These are phyloP conservation scores for Leptopilina boulardi DNA, from an alignment of 1,140 invertebrate species.

Conservation along the genomic window DNA sequence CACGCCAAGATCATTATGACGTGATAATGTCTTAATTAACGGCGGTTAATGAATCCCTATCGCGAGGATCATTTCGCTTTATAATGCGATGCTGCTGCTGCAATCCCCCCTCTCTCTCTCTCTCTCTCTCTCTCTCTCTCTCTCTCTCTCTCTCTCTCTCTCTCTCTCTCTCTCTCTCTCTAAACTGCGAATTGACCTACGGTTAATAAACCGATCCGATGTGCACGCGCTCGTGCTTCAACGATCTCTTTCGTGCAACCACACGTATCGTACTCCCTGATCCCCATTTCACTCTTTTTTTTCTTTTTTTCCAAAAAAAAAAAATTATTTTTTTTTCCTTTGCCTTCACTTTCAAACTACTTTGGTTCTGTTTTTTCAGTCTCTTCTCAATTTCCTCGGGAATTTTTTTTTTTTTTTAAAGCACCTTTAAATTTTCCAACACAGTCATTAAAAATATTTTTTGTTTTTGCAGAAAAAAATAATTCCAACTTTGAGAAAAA, in stretches of 20 bases:
- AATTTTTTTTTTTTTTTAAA: too few species aligned
- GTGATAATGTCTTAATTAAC: constrained; percentile 78
- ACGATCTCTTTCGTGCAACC: constrained; percentile 41
- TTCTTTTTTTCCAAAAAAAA: background rate
- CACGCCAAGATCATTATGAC: constrained; percentile 74
- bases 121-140: too few species aligned
- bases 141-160: too few species aligned
- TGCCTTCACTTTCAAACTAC: background rate
- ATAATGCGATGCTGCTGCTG: constrained; percentile 66
- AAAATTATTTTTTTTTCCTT: background rate
- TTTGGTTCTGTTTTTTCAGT: background rate
- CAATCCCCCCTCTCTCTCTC: constrained; percentile 57
- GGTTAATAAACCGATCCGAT: constrained; percentile 70
- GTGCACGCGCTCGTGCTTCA: constrained; percentile 61
- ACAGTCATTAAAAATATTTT: background rate
- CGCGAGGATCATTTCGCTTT: constrained; percentile 68
- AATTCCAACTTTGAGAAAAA: too few species aligned
- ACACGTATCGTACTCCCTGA: constrained; percentile 37
- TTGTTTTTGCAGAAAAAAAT: too few species aligned
- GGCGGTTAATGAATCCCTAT: constrained; percentile 75
- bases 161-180: too few species aligned
- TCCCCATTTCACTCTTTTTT: constrained; percentile 42
- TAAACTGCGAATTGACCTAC: constrained; percentile 71
- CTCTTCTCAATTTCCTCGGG: too few species aligned
- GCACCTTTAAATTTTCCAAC: too few species aligned